Percentiles rank a stretch among this genome's conserved stretches.
These are phyloP conservation scores for Isotomurus palustris DNA, from an alignment of 2,888 invertebrate species.

Conservation along the genomic window DNA sequence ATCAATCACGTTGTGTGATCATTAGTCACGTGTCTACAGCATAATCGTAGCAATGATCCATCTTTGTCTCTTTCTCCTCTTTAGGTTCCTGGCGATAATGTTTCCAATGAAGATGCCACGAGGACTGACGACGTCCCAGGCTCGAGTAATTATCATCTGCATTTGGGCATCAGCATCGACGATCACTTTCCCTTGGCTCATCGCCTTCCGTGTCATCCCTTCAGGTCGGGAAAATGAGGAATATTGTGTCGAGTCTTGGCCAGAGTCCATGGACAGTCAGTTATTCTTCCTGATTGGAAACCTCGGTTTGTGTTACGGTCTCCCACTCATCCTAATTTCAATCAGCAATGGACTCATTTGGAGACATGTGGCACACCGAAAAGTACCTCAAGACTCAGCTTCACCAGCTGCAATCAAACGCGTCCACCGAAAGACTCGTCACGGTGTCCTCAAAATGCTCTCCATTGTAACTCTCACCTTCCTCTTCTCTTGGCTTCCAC, in stretches of 20 bases:
- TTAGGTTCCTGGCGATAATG: conserved; percentile 89
- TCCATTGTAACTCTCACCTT: conserved; percentile 86
- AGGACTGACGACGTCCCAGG: conserved; percentile 50
- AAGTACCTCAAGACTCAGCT: conserved; percentile 65
- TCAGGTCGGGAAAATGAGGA: conserved; percentile 51
- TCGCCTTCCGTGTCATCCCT: conserved; percentile 48
- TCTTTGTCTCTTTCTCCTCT: conserved; percentile 57
- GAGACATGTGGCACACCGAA: conserved; percentile 80
- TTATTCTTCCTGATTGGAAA: conserved; percentile 84
- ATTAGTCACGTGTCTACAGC: too few relatives aligned
- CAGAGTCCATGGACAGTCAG: conserved; percentile 71
- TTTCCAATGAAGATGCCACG: conserved; percentile 68
- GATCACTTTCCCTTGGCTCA: conserved; percentile 51
- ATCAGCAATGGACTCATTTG: conserved; percentile 88
- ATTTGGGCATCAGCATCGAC: conserved; percentile 50
- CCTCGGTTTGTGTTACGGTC: conserved; percentile 80
- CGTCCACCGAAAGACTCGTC: conserved; percentile 86
- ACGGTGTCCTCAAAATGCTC: conserved; percentile 91
- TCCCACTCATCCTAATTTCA: conserved; percentile 84
- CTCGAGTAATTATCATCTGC: conserved; percentile 49
- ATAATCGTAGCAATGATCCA: too few relatives aligned
- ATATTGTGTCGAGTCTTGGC: conserved; percentile 80
- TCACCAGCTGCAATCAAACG: conserved; percentile 50
- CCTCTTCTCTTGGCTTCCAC: conserved; percentile 85
- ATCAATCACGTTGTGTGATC: too few relatives aligned